Evolutionary conservation across 2,888 invertebrate genomes (phyloP).

Genomic region (Eupithecia exiguata): DNA sequence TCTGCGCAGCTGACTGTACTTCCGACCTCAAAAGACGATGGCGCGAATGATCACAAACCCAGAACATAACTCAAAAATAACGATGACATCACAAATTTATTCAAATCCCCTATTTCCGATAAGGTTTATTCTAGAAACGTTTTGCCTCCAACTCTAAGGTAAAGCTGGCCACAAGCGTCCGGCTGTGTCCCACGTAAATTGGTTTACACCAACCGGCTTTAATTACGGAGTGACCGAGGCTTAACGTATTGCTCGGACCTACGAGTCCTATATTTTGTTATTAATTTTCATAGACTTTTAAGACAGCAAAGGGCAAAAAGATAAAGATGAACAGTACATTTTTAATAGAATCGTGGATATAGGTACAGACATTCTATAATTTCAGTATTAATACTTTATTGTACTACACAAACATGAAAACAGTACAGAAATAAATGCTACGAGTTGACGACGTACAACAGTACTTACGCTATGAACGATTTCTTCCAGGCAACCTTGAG

Average conservation of each 20-base stretch:
- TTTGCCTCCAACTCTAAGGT: slow-evolving; percentile 7
- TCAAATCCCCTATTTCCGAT: slow-evolving; percentile 6
- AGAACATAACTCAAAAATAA: not conserved
- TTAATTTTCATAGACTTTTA: not conserved
- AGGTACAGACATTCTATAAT: not conserved
- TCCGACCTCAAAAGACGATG: not conserved
- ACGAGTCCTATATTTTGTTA: not conserved
- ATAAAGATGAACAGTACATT: not conserved
- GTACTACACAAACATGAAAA: too few relatives aligned
- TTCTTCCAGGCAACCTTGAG: too few relatives aligned
- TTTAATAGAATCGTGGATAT: not conserved
- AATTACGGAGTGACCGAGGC: slow-evolving; percentile 37
- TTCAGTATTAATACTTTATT: too few relatives aligned
- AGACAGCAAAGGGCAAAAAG: not conserved
- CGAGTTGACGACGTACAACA: too few relatives aligned
- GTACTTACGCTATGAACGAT: too few relatives aligned
- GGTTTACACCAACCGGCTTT: slow-evolving; percentile 36
- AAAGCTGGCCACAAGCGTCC: slow-evolving; percentile 21
- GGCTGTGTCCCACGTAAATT: slow-evolving; percentile 31
- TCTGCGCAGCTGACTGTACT: too few relatives aligned
- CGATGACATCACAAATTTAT: slow-evolving; percentile 5
- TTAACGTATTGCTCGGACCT: slow-evolving; percentile 16
- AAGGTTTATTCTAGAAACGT: slow-evolving; percentile 4
- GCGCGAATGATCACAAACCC: not conserved
- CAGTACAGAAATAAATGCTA: too few relatives aligned